Conservation (phyloP, 1,140 invertebrate genomes). For the Drosophila rhopaloa region DNA sequence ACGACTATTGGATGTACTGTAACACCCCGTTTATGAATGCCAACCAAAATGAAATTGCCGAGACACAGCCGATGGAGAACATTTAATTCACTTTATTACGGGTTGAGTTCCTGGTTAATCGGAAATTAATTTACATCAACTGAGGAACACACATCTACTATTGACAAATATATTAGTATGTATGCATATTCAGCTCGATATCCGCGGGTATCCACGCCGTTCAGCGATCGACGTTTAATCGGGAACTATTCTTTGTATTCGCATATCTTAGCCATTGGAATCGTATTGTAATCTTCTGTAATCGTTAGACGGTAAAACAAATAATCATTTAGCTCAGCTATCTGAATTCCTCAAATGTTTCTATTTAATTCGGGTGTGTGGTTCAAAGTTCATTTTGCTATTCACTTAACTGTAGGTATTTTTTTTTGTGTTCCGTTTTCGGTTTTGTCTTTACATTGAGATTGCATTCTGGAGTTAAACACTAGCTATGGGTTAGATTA, state of each 20-base stretch:
- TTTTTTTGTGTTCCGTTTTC: constrained; percentile 18
- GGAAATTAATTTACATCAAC: constrained; percentile 70
- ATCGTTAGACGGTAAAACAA: constrained; percentile 38
- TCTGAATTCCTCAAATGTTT: constrained; percentile 45
- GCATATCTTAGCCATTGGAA: constrained; percentile 25
- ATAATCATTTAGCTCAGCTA: constrained; percentile 41
- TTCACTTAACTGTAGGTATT: constrained; percentile 42
- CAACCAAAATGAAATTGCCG: neutral
- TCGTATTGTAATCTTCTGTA: constrained; percentile 22
- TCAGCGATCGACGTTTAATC: constrained; percentile 15
- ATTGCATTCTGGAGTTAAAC: constrained; percentile 61
- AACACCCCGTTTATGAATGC: neutral
- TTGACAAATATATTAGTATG: constrained; percentile 69
- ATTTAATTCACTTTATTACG: constrained; percentile 76
- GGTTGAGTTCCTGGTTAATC: constrained; percentile 59
- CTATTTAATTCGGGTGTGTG: constrained; percentile 42
- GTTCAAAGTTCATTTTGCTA: constrained; percentile 42
- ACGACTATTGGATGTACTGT: neutral
- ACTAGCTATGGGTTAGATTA: constrained; percentile 55
- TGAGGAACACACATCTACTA: constrained; percentile 70
- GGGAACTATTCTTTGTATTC: constrained; percentile 22
- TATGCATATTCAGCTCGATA: constrained; percentile 42
- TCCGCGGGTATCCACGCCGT: constrained; percentile 12
- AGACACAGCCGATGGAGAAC: constrained; percentile 31
- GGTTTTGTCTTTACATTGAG: constrained; percentile 65